Conservation (phyloP, 2,113 vertebrate species). For the Myrmecophaga tridactyla region DNA sequence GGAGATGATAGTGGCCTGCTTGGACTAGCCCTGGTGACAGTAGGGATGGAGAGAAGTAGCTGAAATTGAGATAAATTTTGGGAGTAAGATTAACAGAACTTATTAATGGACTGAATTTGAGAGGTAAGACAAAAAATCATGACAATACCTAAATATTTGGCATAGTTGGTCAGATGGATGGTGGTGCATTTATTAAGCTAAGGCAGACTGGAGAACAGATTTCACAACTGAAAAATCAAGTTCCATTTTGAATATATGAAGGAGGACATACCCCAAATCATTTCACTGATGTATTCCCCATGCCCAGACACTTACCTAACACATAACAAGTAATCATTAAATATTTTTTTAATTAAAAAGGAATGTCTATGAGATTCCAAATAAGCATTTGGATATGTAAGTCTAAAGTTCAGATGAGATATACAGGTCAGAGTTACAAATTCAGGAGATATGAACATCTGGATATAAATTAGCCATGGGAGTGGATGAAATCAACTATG, state of each 20-base stretch:
- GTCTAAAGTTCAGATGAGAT: background rate
- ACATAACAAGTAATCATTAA: background rate
- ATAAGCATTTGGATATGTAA: background rate
- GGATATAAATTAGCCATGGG: background rate
- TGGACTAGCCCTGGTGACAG: background rate
- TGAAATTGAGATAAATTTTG: background rate
- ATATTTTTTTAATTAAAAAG: background rate
- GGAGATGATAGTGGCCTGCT: background rate
- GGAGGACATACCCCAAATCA: background rate
- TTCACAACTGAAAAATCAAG: background rate
- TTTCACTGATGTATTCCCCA: background rate
- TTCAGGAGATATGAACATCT: background rate
- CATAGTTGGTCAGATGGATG: accelerated
- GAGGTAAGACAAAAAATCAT: background rate
- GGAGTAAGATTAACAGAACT: background rate
- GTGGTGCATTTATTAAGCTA: background rate
- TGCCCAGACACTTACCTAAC: background rate
- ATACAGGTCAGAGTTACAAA: background rate
- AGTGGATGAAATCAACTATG: background rate
- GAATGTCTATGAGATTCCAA: background rate
- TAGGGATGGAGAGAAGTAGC: background rate
- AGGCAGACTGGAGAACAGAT: background rate
- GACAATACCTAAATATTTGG: background rate
- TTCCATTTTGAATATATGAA: background rate
- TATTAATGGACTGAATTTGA: background rate